A percentile compares a stretch with the other conserved stretches of the same genome.
phyloP scores from a whole-genome alignment of 2,888 invertebrate species.

The Troglohyphantes excavatus region DNA sequence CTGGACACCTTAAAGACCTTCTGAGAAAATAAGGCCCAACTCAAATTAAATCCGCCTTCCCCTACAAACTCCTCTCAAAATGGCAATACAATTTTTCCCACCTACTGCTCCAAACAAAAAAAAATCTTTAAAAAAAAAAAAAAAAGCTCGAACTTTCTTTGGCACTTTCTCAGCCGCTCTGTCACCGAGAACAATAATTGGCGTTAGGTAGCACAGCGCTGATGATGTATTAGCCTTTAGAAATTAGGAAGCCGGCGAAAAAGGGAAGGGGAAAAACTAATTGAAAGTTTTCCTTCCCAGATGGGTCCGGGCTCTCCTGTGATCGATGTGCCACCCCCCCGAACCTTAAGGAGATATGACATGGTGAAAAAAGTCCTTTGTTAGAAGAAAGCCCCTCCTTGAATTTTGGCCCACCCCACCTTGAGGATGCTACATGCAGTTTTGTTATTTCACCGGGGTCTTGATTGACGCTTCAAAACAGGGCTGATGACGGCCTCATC shows the following conservation, averaged over 20 bases:
- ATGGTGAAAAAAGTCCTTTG: constrained; percentile 50
- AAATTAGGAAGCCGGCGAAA: constrained; percentile 65
- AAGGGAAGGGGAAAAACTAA: constrained; percentile 57
- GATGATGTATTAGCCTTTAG: constrained; percentile 73
- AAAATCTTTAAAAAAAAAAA: constrained; percentile 31
- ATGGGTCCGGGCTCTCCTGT: constrained; percentile 59
- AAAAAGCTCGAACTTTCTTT: constrained; percentile 27
- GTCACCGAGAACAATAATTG: constrained; percentile 64
- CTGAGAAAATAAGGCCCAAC: neutral
- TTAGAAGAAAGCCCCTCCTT: constrained; percentile 24
- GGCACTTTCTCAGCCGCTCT: constrained; percentile 26
- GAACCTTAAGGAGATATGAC: constrained; percentile 60
- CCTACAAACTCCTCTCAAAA: neutral
- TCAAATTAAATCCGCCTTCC: neutral
- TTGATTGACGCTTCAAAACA: constrained; percentile 62
- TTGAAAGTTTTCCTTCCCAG: constrained; percentile 73
- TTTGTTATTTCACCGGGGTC: constrained; percentile 21
- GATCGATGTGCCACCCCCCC: constrained; percentile 55
- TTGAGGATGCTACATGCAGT: constrained; percentile 14
- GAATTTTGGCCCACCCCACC: constrained; percentile 29
- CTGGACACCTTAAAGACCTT: neutral
- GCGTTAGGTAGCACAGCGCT: constrained; percentile 46
- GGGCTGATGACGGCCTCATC: constrained; percentile 40
- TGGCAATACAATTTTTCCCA: constrained; percentile 11
- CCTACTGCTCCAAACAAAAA: constrained; percentile 15